Conservation (phyloP, 1,140 invertebrate species). For the Schlechtendalia chinensis region DNA sequence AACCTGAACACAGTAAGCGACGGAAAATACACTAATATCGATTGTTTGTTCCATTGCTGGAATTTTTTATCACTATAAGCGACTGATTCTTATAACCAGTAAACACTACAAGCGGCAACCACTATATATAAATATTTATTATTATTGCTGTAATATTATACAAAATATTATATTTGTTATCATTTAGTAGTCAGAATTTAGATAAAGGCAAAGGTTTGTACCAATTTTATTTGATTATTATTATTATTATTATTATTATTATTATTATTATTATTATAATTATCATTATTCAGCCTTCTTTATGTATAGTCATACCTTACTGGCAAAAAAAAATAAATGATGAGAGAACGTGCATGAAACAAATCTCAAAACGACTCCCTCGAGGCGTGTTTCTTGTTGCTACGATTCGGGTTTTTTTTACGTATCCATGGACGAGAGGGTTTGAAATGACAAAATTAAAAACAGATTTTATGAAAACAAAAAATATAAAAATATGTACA, state of each 20-base stretch:
- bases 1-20: no score
- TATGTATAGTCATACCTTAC: conserved; percentile 11
- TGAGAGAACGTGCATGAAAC: conserved; percentile 3
- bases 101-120: no score
- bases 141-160: no score
- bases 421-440: neutral
- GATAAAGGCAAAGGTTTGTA: no score
- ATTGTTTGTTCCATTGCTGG: no score
- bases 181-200: no score
- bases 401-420: neutral
- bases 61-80: no score
- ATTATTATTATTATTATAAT: conserved; percentile 13
- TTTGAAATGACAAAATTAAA: conserved; percentile 10
- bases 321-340: conserved; percentile 9
- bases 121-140: no score
- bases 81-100: no score
- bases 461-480: neutral
- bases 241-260: conserved; percentile 26
- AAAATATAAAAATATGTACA: neutral
- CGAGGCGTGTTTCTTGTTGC: conserved; percentile 4
- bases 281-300: conserved; percentile 10
- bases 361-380: conserved; percentile 33
- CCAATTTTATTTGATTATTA: neutral
- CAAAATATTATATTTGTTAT: no score
- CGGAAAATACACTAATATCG: no score